Evolutionary conservation across 2,888 invertebrate genomes (phyloP).

Genomic region (Chydorus sphaericus): DNA sequence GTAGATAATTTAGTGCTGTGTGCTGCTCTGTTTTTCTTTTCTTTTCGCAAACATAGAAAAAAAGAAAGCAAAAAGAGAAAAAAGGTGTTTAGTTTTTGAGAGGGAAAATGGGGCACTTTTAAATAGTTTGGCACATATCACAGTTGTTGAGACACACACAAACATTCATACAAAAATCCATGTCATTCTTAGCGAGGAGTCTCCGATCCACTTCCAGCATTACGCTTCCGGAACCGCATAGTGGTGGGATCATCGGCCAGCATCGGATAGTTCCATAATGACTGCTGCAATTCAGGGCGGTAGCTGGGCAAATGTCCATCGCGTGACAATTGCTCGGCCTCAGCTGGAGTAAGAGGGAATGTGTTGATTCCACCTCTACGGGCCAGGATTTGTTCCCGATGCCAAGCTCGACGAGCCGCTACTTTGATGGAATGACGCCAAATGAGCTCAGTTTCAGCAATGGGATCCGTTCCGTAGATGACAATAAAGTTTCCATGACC

Average conservation of each 20-base stretch:
- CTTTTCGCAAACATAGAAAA: too few species aligned
- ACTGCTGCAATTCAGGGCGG: conserved; percentile 82
- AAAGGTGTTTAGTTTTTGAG: too few species aligned
- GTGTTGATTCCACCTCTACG: conserved; percentile 61
- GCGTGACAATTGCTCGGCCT: conserved; percentile 76
- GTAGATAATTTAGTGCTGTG: too few species aligned
- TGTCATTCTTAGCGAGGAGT: not conserved
- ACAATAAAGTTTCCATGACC: conserved; percentile 79
- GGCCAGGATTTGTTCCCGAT: conserved; percentile 65
- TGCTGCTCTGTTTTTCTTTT: too few species aligned
- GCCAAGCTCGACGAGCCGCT: conserved; percentile 84
- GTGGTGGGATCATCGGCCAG: conserved; percentile 92
- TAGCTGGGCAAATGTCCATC: conserved; percentile 69
- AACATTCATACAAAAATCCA: not conserved
- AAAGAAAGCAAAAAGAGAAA: too few species aligned
- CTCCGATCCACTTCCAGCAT: conserved; percentile 9
- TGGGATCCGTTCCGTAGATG: conserved; percentile 83
- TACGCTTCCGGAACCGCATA: conserved; percentile 69
- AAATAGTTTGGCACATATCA: conserved; percentile 15
- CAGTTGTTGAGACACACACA: conserved; percentile 4
- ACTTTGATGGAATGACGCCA: conserved; percentile 77
- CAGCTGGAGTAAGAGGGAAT: conserved; percentile 68
- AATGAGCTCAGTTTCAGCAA: conserved; percentile 73
- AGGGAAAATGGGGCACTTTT: conserved; percentile 7
- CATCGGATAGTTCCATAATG: conserved; percentile 76